Base-by-base conservation (phyloP, 2,797 vertebrate species). In the Micromesistius poutassou region DNA sequence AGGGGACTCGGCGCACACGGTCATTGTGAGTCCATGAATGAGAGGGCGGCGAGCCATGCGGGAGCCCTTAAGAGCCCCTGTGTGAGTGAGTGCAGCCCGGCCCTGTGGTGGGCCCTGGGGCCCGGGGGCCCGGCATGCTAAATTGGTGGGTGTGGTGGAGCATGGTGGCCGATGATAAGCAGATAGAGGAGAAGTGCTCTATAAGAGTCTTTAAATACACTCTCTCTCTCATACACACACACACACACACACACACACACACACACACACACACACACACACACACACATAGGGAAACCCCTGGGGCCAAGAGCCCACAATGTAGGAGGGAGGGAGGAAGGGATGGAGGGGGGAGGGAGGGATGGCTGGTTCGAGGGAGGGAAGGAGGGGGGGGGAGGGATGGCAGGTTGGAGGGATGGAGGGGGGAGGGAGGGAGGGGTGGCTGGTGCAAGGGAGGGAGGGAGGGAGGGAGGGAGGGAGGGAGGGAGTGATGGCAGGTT, bases 91-190 rank as follows among this genome's bases (percentile, higher is more conserved):
- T 36, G 35, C 35, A 55, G 50, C 36, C 35, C 14, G 13, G 30
- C 33, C n/a, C 75, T 2, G 62, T n/a, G 50, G 50, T 55, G 13
- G 50, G 22, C 50, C 22, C 14, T 3, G 87, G 85, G 87, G 80
- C 86, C 79, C 75, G 86, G 81, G 81, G 80, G 84, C 86, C 80
- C 80, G 46, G 82, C 90, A 84, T 84, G 82, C 72, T 86, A 91
- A 93, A 94, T 91, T 91, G 88, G 84, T 90, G 91, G 93, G 93
- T 93, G 35, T 36, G 35, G 91, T 87, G 88, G 89, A 85, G 83
- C 75, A 74, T 16, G 75, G 85, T 77, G 88, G 82, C 89, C 85
- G 88, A 87, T 91, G 92, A 93, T 93, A 91, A 93, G 87, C 87
- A 90, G 87, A 92, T 86, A 86, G 86, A 89, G 88, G 87, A 84